Base-by-base conservation (phyloP, 2,113 vertebrate species). In the Canis aureus region DNA sequence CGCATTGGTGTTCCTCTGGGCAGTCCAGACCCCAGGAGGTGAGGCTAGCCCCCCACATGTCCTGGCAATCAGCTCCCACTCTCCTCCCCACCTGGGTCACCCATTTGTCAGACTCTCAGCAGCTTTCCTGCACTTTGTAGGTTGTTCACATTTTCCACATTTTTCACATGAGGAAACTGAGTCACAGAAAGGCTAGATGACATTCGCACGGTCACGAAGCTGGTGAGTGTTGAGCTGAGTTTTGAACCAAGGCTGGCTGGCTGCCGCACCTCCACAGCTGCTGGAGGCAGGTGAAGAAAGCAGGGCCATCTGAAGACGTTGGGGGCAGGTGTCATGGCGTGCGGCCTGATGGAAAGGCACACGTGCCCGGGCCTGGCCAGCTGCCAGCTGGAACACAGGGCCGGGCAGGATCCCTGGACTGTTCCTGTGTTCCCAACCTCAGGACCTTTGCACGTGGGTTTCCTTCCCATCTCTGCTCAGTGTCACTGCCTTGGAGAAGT, bases 1-100 rank as follows among this genome's bases (percentile, higher is more conserved):
- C 67, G 2, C 3, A 11, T 17, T 4, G 2, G 16, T 13, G 10
- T 2, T 35, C 22, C 55, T 0, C 0, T 2, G 10, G 16, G 69
- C 5, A 0, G 59, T 20, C 57, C 3, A 11, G 8, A 5, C 51
- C 16, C 82, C 16, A 32, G 32, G 9, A 2, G 12, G 9, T 32
- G 1, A 35, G 25, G 6, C 22, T 1, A 38, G 29, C 7, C 3
- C 13, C 55, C 4, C 9, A 0, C 11, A 0, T 32, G 27, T 2
- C 3, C 20, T 1, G 19, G 69, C 35, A 10, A 3, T 0, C 4
- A 9, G 38, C 66, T 3, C 19, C 17, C 10, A 0, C 0, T 11
- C 9, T 10, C 4, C 1, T 3, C 19, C 23, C 49, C 74, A 4
- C 5, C 67, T 6, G 76, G 69, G 29, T 6, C 7, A 32, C 3